phyloP scores from a whole-genome alignment of 2,888 invertebrate genomes.

The Patella pellucida region DNA sequence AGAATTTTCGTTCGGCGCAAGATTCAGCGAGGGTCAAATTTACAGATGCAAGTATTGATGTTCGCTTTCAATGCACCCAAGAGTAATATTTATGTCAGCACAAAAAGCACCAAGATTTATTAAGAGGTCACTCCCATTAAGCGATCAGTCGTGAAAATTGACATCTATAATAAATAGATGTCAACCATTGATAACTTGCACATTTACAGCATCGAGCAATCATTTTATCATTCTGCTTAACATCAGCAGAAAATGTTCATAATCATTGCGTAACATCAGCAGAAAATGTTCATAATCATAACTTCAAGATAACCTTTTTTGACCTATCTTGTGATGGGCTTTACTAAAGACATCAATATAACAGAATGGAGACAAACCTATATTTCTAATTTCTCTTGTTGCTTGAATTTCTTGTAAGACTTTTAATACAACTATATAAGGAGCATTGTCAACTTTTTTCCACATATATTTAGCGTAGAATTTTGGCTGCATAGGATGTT shows the following conservation, averaged over 20 bases:
- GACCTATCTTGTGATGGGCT: too few relatives aligned
- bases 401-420: slow-evolving; percentile 44
- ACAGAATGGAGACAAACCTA: slow-evolving; percentile 16
- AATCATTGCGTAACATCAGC: too few relatives aligned
- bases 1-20: too few relatives aligned
- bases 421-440: slow-evolving; percentile 65
- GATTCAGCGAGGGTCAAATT: too few relatives aligned
- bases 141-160: too few relatives aligned
- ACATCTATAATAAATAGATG: not conserved
- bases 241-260: too few relatives aligned
- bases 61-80: too few relatives aligned
- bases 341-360: not conserved
- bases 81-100: too few relatives aligned
- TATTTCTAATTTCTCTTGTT: slow-evolving; percentile 47
- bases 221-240: not conserved
- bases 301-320: not conserved
- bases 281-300: not conserved
- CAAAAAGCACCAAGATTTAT: too few relatives aligned
- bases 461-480: slow-evolving; percentile 58
- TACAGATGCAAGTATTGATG: too few relatives aligned
- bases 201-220: not conserved
- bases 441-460: slow-evolving; percentile 61
- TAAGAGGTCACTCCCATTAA: too few relatives aligned
- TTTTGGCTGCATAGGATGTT: slow-evolving; percentile 35
- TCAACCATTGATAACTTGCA: not conserved